Percentiles rank a stretch among this genome's conserved stretches.
phyloP scores from a whole-genome alignment of 92 coral and sea anemone species.

The Heliopora coerulea region DNA sequence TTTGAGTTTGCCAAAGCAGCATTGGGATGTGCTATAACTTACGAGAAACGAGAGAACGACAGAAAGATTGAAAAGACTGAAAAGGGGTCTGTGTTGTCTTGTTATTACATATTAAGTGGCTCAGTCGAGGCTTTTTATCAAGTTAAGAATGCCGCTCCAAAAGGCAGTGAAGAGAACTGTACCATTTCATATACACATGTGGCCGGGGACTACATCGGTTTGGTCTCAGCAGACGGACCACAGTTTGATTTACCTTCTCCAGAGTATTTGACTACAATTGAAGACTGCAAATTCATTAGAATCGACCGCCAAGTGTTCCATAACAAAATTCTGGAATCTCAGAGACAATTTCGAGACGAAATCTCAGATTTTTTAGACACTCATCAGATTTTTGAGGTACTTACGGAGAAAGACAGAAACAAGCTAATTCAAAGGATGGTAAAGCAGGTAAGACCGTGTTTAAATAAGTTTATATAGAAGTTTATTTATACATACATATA shows the following conservation, averaged over 20 bases:
- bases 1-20: conserved; percentile 85
- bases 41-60: conserved; percentile 70
- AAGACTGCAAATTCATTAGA: conserved; percentile 73
- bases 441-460: conserved; percentile 80
- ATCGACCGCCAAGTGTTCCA: conserved; percentile 83
- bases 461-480: too few species aligned
- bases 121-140: conserved; percentile 82
- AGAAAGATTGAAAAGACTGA: conserved; percentile 56
- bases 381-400: conserved; percentile 48
- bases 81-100: conserved; percentile 68
- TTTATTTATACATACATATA: too few species aligned
- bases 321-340: conserved; percentile 67
- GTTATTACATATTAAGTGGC: conserved; percentile 85
- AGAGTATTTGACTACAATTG: conserved; percentile 69
- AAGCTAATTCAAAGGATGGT: conserved; percentile 75
- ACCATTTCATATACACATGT: conserved; percentile 83
- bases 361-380: conserved; percentile 67
- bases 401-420: conserved; percentile 65
- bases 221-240: conserved; percentile 83
- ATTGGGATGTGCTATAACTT: conserved; percentile 68
- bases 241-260: conserved; percentile 89
- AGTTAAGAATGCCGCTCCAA: conserved; percentile 53
- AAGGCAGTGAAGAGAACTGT: conserved; percentile 37
- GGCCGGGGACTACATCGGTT: conserved; percentile 89
- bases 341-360: conserved; percentile 71